These are phyloP conservation scores for Lophura nycthemera DNA, from an alignment of 2,113 vertebrate species.

Conservation along the genomic window DNA sequence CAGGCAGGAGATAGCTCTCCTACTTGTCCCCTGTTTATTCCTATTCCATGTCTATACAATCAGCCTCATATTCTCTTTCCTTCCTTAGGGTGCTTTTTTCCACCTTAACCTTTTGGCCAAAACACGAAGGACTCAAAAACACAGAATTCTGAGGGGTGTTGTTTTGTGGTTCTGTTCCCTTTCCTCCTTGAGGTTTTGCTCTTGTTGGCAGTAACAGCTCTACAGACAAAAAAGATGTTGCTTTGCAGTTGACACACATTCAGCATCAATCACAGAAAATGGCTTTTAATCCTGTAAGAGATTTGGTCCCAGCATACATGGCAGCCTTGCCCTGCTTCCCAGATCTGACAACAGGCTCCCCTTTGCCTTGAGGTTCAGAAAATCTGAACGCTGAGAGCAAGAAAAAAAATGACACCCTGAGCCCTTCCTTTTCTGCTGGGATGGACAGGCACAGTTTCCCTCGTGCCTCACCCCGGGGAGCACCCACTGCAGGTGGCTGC, in stretches of 20 bases:
- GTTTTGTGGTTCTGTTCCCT: background rate
- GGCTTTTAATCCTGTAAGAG: background rate
- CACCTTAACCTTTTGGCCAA: background rate
- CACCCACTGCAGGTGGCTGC: rapidly evolving
- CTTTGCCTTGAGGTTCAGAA: background rate
- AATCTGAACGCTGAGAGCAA: background rate
- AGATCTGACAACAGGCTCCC: background rate
- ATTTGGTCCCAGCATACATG: rapidly evolving
- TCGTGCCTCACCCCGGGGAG: background rate
- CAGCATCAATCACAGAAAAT: rapidly evolving
- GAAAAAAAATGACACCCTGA: background rate
- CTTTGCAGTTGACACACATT: background rate
- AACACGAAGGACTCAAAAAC: background rate
- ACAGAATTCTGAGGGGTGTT: background rate
- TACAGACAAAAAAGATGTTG: background rate
- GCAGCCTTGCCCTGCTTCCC: background rate
- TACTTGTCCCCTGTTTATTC: background rate
- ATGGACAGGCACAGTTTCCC: rapidly evolving
- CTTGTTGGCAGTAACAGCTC: background rate
- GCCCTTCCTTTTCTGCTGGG: background rate
- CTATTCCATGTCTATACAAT: background rate
- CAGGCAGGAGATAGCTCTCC: background rate
- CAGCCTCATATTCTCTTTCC: background rate
- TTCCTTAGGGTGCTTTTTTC: background rate
- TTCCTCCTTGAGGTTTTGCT: background rate